These are phyloP conservation scores for Zaprionus bogoriensis DNA, from an alignment of 2,888 invertebrate species.

Conservation along the genomic window DNA sequence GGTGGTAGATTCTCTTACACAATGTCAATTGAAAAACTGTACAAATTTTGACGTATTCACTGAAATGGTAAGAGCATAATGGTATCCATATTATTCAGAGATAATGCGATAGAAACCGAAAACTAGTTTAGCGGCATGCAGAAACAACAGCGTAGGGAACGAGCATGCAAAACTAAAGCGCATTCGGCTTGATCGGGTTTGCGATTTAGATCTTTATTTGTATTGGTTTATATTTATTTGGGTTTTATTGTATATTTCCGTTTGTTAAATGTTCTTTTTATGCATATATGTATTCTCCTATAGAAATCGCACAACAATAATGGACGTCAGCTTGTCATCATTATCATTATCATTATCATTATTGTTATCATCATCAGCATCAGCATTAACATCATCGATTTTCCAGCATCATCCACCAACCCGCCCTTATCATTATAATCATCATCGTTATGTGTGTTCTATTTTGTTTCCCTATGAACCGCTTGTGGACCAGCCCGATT, in stretches of 20 bases:
- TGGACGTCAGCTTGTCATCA: conserved; percentile 4
- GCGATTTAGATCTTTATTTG: conserved; percentile 54
- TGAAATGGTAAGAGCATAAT: conserved; percentile 73
- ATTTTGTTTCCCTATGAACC: conserved; percentile 39
- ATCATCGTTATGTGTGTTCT: conserved; percentile 1
- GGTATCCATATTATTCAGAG: conserved; percentile 41
- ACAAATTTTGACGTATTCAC: conserved; percentile 62
- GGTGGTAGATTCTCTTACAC: conserved; percentile 49
- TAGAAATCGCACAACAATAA: conserved; percentile 42
- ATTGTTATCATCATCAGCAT: conserved; percentile 9
- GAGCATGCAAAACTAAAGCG: conserved; percentile 24
- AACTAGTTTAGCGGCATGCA: conserved; percentile 50
- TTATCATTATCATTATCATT: conserved; percentile 12
- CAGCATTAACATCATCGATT: conserved; percentile 1
- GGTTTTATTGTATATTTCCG: conserved; percentile 38
- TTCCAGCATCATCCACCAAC: conserved; percentile 36
- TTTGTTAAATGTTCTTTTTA: conserved; percentile 10
- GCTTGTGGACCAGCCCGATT: conserved; percentile 50
- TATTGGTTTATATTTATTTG: conserved; percentile 48
- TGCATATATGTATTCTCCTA: conserved; percentile 36
- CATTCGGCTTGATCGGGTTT: conserved; percentile 16
- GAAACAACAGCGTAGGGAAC: conserved; percentile 2
- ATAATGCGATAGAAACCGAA: conserved; percentile 4
- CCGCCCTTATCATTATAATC: conserved; percentile 31
- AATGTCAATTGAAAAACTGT: conserved; percentile 67